phyloP scores from a whole-genome alignment of 2,797 vertebrate genomes.

The Pampus argenteus region DNA sequence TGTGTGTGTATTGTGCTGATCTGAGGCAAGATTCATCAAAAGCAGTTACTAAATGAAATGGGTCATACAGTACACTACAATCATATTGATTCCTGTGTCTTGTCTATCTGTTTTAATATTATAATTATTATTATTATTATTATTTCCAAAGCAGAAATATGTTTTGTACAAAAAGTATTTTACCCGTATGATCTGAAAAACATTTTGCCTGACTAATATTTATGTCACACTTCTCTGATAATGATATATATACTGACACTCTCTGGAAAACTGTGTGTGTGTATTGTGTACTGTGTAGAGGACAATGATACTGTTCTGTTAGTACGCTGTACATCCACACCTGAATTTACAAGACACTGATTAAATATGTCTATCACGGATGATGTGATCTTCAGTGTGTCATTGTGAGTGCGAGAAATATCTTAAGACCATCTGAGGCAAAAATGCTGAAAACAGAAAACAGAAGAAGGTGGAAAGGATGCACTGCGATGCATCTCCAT shows the following conservation, averaged over 20 bases:
- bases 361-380: conserved; percentile 55
- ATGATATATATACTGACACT: conserved; percentile 54
- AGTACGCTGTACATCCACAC: conserved; percentile 31
- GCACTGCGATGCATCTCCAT: not conserved
- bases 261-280: conserved; percentile 39
- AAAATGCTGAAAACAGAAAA: not conserved
- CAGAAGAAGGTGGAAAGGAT: not conserved
- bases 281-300: conserved; percentile 32
- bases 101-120: conserved; percentile 56
- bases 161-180: conserved; percentile 71
- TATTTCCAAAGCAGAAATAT: conserved; percentile 69
- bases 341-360: conserved; percentile 62
- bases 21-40: conserved; percentile 36
- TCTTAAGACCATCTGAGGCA: not conserved
- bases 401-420: conserved; percentile 6
- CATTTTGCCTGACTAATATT: conserved; percentile 64
- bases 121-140: conserved; percentile 46
- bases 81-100: conserved; percentile 75
- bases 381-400: conserved; percentile 28
- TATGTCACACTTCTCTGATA: conserved; percentile 66
- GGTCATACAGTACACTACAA: conserved; percentile 61
- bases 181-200: conserved; percentile 69
- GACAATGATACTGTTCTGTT: conserved; percentile 37
- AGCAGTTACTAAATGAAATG: conserved; percentile 42
- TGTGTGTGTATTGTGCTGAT: conserved; percentile 37